Evolutionary conservation across 2,113 vertebrate genomes (phyloP), one percentile per base, ranked within the genome.

Genomic region (Manacus vitellinus): DNA sequence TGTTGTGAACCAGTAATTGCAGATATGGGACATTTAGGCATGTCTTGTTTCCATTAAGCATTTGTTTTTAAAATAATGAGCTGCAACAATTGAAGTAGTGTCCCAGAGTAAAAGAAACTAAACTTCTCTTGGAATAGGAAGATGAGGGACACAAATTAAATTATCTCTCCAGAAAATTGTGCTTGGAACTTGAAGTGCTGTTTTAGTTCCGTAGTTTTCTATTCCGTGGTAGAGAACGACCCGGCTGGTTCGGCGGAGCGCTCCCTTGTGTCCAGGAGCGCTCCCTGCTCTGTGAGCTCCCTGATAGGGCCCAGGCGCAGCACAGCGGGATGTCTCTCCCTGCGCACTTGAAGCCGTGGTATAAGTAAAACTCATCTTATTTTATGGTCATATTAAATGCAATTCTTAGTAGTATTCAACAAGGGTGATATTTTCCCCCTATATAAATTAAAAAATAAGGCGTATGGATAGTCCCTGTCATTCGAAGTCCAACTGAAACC

Each of bases 201-300:
- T 30, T 56, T 47, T 6, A 13, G 14, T 3, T 31, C 2, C 2
- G 8, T 2, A 5, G 2, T 8, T 56, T 49, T 16, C 5, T 14
- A 0, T 5, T 12, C 20, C 4, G 2, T 0, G 3, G 5, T 0
- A 2, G 75, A 30, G 49, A n/a, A 20, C 2, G 16, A 8, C n/a
- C 14, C 5, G 12, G 75, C 46, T 37, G 25, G 3, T 8, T 46
- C 59, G 55, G 52, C 37, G 33, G 88, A 52, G 80, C 70, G 54
- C 96, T 89, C 89, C 92, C 94, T 82, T 61, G 93, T 94, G 95
- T 23, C 28, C 55, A 5, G 63, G 17, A 28, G 73, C 5, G 6
- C 7, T 0, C 52, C 61, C 71, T 20, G 41, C 3, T 5, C 70
- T 12, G 22, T 14, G 49, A 3, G 6, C 41, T 46, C 22, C 39